These are phyloP conservation scores for Bombylius discolor DNA, from an alignment of 2,888 invertebrate genomes.

Conservation along the genomic window DNA sequence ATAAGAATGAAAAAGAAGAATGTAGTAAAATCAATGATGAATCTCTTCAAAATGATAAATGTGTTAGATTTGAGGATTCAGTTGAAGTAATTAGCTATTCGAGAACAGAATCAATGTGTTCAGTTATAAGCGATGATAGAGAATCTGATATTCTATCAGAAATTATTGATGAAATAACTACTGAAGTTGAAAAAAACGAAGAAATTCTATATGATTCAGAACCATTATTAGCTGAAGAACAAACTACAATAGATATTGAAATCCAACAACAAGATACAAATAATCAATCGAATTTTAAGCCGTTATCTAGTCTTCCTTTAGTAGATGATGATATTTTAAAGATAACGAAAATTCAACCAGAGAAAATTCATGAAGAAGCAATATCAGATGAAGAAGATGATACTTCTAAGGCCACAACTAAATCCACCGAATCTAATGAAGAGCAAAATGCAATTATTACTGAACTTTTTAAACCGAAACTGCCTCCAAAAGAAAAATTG, in stretches of 20 bases:
- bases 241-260: neutral
- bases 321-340: slow-evolving; percentile 4
- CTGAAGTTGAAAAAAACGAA: slow-evolving; percentile 17
- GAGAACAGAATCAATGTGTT: slow-evolving; percentile 24
- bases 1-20: neutral
- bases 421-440: slow-evolving; percentile 14
- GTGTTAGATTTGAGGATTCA: slow-evolving; percentile 26
- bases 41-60: slow-evolving; percentile 3
- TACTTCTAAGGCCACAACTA: slow-evolving; percentile 6
- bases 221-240: neutral
- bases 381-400: neutral
- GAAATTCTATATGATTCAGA: neutral
- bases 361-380: neutral
- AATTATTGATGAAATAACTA: slow-evolving; percentile 27
- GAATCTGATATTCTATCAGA: slow-evolving; percentile 31
- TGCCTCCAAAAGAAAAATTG: slow-evolving; percentile 15
- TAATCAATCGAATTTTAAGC: neutral
- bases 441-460: slow-evolving; percentile 29
- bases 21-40: neutral
- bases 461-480: slow-evolving; percentile 21
- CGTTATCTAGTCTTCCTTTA: neutral
- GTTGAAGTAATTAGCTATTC: slow-evolving; percentile 18
- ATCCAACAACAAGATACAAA: too few relatives aligned
- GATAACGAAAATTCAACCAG: slow-evolving; percentile 4
- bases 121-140: slow-evolving; percentile 22